These are phyloP conservation scores for Hydrotaea cyrtoneurina DNA, from an alignment of 2,888 invertebrate species.

Conservation along the genomic window DNA sequence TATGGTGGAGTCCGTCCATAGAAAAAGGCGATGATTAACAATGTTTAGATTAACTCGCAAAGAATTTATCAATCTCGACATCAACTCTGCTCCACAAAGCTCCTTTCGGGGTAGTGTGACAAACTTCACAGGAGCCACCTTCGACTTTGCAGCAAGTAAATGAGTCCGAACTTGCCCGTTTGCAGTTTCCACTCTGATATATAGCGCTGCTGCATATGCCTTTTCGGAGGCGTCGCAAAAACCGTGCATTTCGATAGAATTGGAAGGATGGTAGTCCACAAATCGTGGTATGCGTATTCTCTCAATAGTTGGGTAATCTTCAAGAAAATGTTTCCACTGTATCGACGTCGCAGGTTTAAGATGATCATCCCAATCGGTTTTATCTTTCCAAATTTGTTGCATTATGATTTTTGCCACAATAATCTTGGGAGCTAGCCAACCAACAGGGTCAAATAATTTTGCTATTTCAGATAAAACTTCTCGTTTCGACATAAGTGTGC, in stretches of 20 bases:
- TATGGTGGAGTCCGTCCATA: too few species aligned
- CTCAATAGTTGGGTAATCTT: not conserved
- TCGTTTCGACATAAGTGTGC: too few species aligned
- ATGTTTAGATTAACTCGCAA: too few species aligned
- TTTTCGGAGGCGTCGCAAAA: constrained; percentile 52
- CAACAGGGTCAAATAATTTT: not conserved
- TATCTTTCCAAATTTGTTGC: not conserved
- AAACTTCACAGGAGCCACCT: too few species aligned
- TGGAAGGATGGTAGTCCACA: not conserved
- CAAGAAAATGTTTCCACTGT: constrained; percentile 9
- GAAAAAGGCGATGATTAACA: too few species aligned
- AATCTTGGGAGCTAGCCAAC: not conserved
- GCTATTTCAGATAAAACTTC: not conserved
- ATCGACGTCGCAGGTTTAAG: too few species aligned
- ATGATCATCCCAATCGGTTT: not conserved
- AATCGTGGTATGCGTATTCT: not conserved
- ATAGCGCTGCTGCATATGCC: constrained; percentile 43
- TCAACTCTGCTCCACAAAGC: too few species aligned
- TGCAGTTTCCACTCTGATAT: too few species aligned
- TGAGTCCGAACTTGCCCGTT: too few species aligned
- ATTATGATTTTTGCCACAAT: not conserved
- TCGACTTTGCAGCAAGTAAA: too few species aligned
- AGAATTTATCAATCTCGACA: too few species aligned
- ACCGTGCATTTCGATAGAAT: constrained; percentile 33
- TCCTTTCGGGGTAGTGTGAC: too few species aligned